These are phyloP conservation scores for Syrista parreyssii DNA, from an alignment of 2,888 invertebrate genomes.

Conservation along the genomic window DNA sequence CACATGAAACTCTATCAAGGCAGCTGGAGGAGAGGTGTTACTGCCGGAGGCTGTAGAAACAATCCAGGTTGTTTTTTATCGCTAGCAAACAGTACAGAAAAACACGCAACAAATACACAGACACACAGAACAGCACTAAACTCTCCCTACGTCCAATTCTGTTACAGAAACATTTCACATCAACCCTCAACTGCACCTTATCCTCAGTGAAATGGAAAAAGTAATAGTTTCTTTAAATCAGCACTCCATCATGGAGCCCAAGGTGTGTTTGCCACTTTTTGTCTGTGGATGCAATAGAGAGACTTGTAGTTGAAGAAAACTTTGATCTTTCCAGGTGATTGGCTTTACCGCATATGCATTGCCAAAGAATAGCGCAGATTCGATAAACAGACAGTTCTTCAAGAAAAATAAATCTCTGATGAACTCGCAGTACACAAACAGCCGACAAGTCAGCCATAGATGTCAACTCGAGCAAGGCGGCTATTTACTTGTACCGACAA, in stretches of 20 bases:
- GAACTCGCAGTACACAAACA: constrained; percentile 93
- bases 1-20: constrained; percentile 89
- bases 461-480: constrained; percentile 84
- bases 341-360: constrained; percentile 89
- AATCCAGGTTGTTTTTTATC: constrained; percentile 72
- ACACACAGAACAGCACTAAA: background rate
- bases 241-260: constrained; percentile 91
- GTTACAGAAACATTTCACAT: constrained; percentile 87
- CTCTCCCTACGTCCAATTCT: background rate
- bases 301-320: background rate
- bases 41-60: constrained; percentile 91
- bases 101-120: background rate
- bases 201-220: constrained; percentile 83
- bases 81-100: background rate
- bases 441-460: constrained; percentile 86
- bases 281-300: background rate
- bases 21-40: constrained; percentile 86
- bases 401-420: constrained; percentile 87
- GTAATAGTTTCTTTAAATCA: constrained; percentile 88
- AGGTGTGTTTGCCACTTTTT: constrained; percentile 69
- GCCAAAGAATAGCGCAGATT: constrained; percentile 78
- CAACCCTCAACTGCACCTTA: constrained; percentile 88
- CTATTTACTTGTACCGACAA: constrained; percentile 89
- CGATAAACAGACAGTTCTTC: constrained; percentile 83
- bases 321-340: constrained; percentile 68